Evolutionary conservation across 1,140 invertebrate species (phyloP), one percentile per base, ranked within the genome.

Genomic region (Thaumetopoea pityocampa): DNA sequence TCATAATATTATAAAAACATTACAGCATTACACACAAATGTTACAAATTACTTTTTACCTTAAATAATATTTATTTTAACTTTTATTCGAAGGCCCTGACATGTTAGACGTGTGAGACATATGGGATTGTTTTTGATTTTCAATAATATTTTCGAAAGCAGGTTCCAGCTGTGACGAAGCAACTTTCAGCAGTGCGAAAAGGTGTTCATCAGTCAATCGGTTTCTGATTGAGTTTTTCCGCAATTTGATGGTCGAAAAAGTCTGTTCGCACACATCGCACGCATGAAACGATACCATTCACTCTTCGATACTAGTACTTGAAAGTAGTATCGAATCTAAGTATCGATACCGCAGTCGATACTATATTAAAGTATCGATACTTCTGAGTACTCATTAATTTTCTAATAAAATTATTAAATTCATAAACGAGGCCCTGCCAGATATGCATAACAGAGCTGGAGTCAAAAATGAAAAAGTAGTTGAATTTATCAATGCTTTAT

Each of bases 1-100:
- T n/a, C n/a, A n/a, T n/a, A n/a, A 29, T 29, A 29, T 29, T 29
- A 29, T 29, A 29, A 29, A 29, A 29, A 29, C 27, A 29, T 29
- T 29, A 29, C 2, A 29, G 27, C 27, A 29, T 29, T 29, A 29
- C 5, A 29, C 27, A 29, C 27, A 29, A 29, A 29, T 29, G 0
- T 29, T 29, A 29, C 27, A 29, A 29, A 29, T 2, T 29, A 29
- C 27, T 1, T 8, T 29, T 29, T 29, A 2, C 27, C 27, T 2
- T 29, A 1, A 29, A 2, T 29, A 29, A 29, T 29, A 29, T 2
- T 29, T 1, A 12, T 2, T 29, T 8, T 29, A 29, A 29, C 27
- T 10, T 29, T 29, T 29, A 29, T 29, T 29, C 27, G 2, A 29
- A 29, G 27, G 27, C n/a, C 9, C 16, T 32, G 29, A 1, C 29